phyloP scores from a whole-genome alignment of 2,888 invertebrate species.

The Xylophagus ater region DNA sequence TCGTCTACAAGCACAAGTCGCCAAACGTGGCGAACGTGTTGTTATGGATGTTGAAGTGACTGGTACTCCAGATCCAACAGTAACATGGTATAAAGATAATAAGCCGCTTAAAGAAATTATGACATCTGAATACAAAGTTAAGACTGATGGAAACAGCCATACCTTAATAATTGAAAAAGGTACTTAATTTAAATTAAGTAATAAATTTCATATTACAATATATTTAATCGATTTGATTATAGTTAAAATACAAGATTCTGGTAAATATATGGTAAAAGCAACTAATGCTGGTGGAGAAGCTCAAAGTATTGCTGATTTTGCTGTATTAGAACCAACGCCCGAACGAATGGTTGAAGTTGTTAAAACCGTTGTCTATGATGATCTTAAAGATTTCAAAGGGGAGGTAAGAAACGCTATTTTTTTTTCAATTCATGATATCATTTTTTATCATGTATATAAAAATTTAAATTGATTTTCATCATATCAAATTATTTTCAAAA shows the following conservation, averaged over 20 bases:
- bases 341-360: slow-evolving; percentile 56
- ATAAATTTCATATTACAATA: not conserved
- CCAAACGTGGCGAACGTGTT: slow-evolving; percentile 57
- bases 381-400: slow-evolving; percentile 35
- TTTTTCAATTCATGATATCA: too few species aligned
- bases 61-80: slow-evolving; percentile 62
- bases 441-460: not conserved
- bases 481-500: slow-evolving; percentile 8
- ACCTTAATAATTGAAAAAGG: slow-evolving; percentile 62
- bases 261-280: slow-evolving; percentile 65
- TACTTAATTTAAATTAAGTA: slow-evolving; percentile 27
- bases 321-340: slow-evolving; percentile 57
- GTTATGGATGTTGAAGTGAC: slow-evolving; percentile 67
- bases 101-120: slow-evolving; percentile 46
- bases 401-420: slow-evolving; percentile 37
- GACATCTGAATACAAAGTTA: slow-evolving; percentile 44
- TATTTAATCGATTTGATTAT: slow-evolving; percentile 15
- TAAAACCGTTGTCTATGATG: slow-evolving; percentile 54
- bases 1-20: slow-evolving; percentile 62
- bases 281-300: slow-evolving; percentile 69
- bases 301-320: slow-evolving; percentile 68
- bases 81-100: slow-evolving; percentile 65
- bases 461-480: not conserved
- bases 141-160: slow-evolving; percentile 55
- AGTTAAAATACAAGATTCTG: slow-evolving; percentile 56